phyloP scores from a whole-genome alignment of 2,797 vertebrate genomes.

The Esox lucius region DNA sequence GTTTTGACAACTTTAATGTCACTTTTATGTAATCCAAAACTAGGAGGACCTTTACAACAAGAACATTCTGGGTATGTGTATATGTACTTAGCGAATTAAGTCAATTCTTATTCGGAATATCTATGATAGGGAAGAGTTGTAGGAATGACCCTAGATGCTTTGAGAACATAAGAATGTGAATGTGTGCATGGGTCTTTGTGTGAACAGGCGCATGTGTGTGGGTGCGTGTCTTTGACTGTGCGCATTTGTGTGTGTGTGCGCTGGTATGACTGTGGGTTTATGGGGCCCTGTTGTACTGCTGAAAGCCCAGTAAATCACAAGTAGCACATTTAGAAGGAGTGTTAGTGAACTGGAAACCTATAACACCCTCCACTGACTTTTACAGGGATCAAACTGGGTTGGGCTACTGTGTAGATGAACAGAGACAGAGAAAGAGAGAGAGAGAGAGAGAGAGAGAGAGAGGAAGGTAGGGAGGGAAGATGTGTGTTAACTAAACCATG shows the following conservation, averaged over 20 bases:
- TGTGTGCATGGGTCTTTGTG: not conserved
- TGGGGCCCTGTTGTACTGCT: constrained; percentile 39
- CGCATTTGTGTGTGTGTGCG: constrained; percentile 10
- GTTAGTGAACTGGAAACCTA: constrained; percentile 56
- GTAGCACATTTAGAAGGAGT: constrained; percentile 53
- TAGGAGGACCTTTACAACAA: too few relatives aligned
- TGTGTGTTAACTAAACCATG: not conserved
- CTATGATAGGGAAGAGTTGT: constrained; percentile 26
- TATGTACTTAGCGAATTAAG: not conserved
- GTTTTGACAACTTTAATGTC: too few relatives aligned
- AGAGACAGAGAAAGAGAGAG: constrained; percentile 8
- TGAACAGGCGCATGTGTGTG: not conserved
- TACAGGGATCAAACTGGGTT: constrained; percentile 46
- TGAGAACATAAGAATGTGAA: not conserved
- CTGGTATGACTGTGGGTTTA: constrained; percentile 33
- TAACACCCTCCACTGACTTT: constrained; percentile 62
- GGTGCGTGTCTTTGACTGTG: not conserved
- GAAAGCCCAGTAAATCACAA: constrained; percentile 60
- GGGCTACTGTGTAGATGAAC: constrained; percentile 14
- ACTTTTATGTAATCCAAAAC: too few relatives aligned
- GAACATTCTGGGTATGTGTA: constrained; percentile 21
- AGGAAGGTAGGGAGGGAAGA: not conserved
- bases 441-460: constrained; percentile 1
- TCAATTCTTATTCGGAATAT: not conserved
- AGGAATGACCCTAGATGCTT: constrained; percentile 42